These are phyloP conservation scores for Ammospiza nelsoni DNA, from an alignment of 2,113 vertebrate species.

Conservation along the genomic window DNA sequence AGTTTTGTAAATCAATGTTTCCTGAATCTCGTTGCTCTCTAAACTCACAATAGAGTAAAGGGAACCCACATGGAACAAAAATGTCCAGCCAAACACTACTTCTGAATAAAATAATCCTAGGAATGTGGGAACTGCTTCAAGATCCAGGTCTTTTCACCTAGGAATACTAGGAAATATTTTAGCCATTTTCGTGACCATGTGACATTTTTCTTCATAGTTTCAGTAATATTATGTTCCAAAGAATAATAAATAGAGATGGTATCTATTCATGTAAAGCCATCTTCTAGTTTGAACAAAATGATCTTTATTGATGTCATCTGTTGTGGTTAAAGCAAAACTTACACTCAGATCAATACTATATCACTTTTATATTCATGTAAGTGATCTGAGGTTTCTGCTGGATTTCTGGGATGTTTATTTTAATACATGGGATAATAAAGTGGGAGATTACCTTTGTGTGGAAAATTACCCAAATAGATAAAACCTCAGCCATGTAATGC, in stretches of 20 bases:
- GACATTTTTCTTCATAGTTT: not conserved
- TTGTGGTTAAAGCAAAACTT: not conserved
- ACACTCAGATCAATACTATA: not conserved
- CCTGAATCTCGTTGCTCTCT: not conserved
- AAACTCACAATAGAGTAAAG: not conserved
- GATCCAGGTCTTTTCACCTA: not conserved
- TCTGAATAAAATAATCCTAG: not conserved
- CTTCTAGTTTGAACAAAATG: not conserved
- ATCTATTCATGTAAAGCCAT: not conserved
- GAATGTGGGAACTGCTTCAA: not conserved
- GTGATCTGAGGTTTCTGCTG: not conserved
- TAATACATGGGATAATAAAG: not conserved
- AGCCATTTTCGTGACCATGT: not conserved
- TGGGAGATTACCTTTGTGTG: not conserved
- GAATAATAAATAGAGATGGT: not conserved
- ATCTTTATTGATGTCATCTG: not conserved
- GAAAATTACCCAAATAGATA: not conserved
- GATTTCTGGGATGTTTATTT: constrained; percentile 19
- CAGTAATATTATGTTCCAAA: not conserved
- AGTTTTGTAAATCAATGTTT: not conserved
- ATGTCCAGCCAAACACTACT: not conserved
- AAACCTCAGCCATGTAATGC: not conserved
- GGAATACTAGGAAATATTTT: not conserved
- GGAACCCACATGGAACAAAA: not conserved
- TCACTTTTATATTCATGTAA: not conserved